Base-by-base conservation (phyloP, 2,797 vertebrate species). In the Clarias fuscus region DNA sequence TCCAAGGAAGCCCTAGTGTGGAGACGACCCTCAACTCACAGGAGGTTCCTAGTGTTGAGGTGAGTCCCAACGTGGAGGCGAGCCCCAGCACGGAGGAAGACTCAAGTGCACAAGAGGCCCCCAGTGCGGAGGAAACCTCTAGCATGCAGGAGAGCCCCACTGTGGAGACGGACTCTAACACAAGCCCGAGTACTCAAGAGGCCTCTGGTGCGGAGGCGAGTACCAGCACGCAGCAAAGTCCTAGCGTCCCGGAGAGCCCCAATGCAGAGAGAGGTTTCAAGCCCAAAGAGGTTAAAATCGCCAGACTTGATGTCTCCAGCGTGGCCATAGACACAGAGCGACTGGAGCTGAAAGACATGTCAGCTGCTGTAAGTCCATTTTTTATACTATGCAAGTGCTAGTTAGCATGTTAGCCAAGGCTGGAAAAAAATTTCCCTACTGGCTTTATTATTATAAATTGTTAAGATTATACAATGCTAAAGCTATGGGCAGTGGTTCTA, bases 251-350 rank as follows among this genome's bases (percentile, higher is more conserved):
- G 88, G 90, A 70, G 22, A 71, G 10, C 58, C 89, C 7, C 79
- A 79, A 20, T 82, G n/a, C 20, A 10, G 82, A 83, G 53, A 48
- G 27, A 0, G 43, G 30, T 33, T 22, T 64, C 1, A 94, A 94
- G 89, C 82, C 93, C 91, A 95, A 94, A 93, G 97, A 97, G 85
- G 97, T 95, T 81, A 97, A 95, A 93, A 99, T 99, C 0, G 97
- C 98, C 70, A 96, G 95, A 79, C 95, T 99, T 89, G 98, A 99
- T 85, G 98, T 98, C 92, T 97, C 98, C 82, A 99, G 95, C 84
- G 97, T 99, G 90, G 97, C 97, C 88, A 95, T 96, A n/a, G 98
- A 99, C 94, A 99, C 98, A 0, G 97, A 98, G 89, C 96, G 94
- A 89, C 93, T 99, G 86, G 97, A 98, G 90, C 88, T 99, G 87